Percentiles rank a stretch among this genome's conserved stretches.
phyloP scores from a whole-genome alignment of 2,888 invertebrate species.

The Nineta flava region DNA sequence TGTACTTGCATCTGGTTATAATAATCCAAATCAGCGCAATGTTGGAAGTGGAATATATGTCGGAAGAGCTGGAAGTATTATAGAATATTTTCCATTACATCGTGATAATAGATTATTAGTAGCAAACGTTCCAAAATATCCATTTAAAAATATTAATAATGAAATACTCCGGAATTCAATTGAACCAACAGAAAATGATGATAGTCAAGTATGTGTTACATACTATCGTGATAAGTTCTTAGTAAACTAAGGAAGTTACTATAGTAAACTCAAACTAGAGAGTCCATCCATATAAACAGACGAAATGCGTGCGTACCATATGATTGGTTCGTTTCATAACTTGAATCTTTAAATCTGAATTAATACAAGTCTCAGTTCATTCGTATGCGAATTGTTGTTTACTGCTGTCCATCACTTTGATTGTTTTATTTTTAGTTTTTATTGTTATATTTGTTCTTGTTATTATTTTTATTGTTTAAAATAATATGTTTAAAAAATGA shows the following conservation, averaged over 20 bases:
- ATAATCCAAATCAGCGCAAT: conserved; percentile 10
- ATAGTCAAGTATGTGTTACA: background rate
- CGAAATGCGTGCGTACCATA: too few relatives aligned
- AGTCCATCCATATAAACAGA: too few relatives aligned
- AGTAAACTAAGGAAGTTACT: background rate
- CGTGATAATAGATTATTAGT: conserved; percentile 3
- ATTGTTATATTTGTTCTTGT: too few relatives aligned
- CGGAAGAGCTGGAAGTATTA: conserved; percentile 10
- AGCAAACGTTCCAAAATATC: conserved; percentile 1
- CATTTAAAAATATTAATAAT: background rate
- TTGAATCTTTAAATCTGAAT: too few relatives aligned
- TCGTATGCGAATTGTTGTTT: too few relatives aligned
- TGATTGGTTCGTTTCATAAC: too few relatives aligned
- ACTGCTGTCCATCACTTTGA: too few relatives aligned
- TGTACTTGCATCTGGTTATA: conserved; percentile 15
- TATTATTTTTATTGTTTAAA: too few relatives aligned
- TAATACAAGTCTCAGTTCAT: too few relatives aligned
- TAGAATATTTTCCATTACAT: conserved; percentile 3
- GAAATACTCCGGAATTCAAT: background rate
- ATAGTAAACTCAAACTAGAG: too few relatives aligned
- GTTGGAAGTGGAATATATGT: conserved; percentile 18
- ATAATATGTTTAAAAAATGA: too few relatives aligned
- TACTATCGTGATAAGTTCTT: background rate
- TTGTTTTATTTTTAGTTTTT: too few relatives aligned
- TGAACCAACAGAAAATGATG: background rate